Evolutionary conservation across 2,888 invertebrate genomes (phyloP).

Genomic region (Litoditis marina): DNA sequence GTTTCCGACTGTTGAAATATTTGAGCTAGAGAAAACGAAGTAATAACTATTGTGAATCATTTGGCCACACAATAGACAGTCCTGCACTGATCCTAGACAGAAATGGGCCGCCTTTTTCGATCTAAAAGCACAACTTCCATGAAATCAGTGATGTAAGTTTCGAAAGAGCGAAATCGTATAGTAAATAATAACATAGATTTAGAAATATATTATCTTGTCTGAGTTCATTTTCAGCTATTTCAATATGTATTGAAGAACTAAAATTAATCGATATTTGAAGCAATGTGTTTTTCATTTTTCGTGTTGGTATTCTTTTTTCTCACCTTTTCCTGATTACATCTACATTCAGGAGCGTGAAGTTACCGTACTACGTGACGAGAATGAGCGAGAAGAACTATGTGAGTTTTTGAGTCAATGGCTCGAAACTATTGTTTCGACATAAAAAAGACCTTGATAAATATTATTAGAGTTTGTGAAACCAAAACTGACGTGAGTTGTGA

Average conservation of each 20-base stretch:
- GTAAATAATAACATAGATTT: background rate
- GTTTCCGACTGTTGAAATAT: too few species aligned
- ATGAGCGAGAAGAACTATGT: conserved; percentile 17
- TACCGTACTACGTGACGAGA: conserved; percentile 10
- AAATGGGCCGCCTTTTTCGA: conserved; percentile 11
- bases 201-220: background rate
- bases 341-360: conserved; percentile 16
- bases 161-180: background rate
- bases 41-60: too few species aligned
- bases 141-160: conserved; percentile 14
- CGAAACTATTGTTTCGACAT: too few species aligned
- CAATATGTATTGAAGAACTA: background rate
- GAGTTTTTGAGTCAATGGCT: conserved; percentile 2
- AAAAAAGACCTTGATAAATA: too few species aligned
- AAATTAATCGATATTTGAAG: too few species aligned
- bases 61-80: too few species aligned
- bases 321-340: background rate
- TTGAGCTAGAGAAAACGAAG: too few species aligned
- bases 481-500: too few species aligned
- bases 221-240: background rate
- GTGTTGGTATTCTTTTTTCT: background rate
- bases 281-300: background rate
- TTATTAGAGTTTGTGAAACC: too few species aligned
- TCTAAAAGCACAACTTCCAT: conserved; percentile 11
- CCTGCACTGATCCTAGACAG: too few species aligned